These are phyloP conservation scores for Lucilia cuprina DNA, from an alignment of 1,140 invertebrate species.

Conservation along the genomic window DNA sequence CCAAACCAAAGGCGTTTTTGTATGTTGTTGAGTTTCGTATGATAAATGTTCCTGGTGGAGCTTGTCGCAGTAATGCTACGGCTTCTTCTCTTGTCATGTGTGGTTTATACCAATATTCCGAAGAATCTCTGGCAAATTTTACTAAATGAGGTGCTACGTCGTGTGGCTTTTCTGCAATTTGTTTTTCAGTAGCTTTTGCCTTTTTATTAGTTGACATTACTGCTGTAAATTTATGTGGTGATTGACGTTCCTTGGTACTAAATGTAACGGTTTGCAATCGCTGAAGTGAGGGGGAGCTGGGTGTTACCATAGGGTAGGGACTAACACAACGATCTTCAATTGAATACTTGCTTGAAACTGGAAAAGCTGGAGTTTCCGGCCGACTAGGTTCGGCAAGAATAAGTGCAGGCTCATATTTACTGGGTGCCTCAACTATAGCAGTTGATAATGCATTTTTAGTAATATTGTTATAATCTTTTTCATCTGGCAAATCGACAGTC, in stretches of 20 bases:
- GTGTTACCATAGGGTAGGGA: conserved; percentile 47
- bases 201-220: not conserved
- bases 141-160: conserved; percentile 91
- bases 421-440: not conserved
- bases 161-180: conserved; percentile 54
- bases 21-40: conserved; percentile 80
- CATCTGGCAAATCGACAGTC: conserved; percentile 19
- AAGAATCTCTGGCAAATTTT: conserved; percentile 92
- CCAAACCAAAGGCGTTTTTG: conserved; percentile 90
- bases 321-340: conserved; percentile 66
- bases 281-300: conserved; percentile 19
- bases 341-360: conserved; percentile 64
- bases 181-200: not conserved
- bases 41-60: conserved; percentile 91
- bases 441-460: not conserved
- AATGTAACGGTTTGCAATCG: not conserved
- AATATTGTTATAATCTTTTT: not conserved
- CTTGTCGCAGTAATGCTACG: conserved; percentile 84
- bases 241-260: not conserved
- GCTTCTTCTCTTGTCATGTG: conserved; percentile 95
- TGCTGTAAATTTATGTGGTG: not conserved
- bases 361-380: conserved; percentile 86
- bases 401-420: not conserved
- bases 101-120: conserved; percentile 96
- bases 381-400: conserved; percentile 58